Conservation (phyloP, 2,113 vertebrate species). For the Erpornis zantholeuca region DNA sequence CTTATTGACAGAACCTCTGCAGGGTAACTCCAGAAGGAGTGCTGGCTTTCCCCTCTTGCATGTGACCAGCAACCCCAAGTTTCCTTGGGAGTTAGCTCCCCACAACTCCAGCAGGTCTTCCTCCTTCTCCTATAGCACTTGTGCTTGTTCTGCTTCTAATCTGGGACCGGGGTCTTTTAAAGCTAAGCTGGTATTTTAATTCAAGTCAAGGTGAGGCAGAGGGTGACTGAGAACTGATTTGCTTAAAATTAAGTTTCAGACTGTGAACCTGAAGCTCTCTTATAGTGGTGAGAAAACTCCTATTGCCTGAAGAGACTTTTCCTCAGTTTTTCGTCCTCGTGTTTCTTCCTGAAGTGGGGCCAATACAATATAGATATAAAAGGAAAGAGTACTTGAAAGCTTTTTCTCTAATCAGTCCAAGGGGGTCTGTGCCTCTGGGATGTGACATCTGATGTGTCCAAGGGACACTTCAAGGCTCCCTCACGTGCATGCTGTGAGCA, state of each 20-base stretch:
- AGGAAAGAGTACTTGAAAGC: background rate
- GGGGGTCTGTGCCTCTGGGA: background rate
- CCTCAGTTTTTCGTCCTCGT: background rate
- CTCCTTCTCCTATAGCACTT: background rate
- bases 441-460: background rate
- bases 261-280: background rate
- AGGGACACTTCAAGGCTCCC: background rate
- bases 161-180: background rate
- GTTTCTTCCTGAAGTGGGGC: background rate
- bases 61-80: fast-evolving
- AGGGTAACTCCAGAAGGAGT: background rate
- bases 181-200: background rate
- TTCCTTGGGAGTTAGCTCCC: background rate
- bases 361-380: background rate
- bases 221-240: background rate
- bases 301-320: background rate
- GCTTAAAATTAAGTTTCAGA: background rate
- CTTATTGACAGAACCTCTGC: background rate
- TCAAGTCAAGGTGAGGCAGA: background rate
- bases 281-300: background rate
- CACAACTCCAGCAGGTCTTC: background rate
- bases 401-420: background rate
- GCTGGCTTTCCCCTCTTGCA: background rate
- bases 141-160: background rate
- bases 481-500: fast-evolving